Evolutionary conservation across 2,888 invertebrate species (phyloP).

Genomic region (Patella ulyssiponensis): DNA sequence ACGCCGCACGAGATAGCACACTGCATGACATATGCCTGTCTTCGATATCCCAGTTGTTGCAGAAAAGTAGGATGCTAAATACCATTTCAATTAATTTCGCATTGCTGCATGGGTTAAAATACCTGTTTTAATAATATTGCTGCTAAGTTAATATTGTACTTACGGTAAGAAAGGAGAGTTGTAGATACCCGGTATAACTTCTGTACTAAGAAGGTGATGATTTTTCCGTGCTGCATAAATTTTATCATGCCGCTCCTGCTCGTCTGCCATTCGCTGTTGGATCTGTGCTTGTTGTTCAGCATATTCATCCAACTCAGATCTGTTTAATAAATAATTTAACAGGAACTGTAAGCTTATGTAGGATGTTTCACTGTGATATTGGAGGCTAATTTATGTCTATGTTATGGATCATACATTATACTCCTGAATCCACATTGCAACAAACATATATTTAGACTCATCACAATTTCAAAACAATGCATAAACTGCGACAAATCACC

Average conservation of each 20-base stretch:
- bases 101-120: no score
- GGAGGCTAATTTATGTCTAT: no score
- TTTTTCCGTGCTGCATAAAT: constrained; percentile 62
- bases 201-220: constrained; percentile 69
- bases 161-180: constrained; percentile 69
- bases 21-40: no score
- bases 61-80: background rate
- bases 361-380: background rate
- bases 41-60: no score
- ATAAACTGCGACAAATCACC: no score
- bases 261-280: constrained; percentile 51
- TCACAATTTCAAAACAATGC: no score
- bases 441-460: no score
- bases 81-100: background rate
- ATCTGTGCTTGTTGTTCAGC: constrained; percentile 64
- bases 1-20: no score
- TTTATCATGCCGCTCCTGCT: constrained; percentile 46
- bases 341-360: background rate
- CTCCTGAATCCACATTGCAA: no score
- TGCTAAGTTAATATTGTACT: constrained; percentile 29
- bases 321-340: constrained; percentile 27
- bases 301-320: constrained; percentile 64
- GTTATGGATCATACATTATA: background rate
- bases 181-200: constrained; percentile 69
- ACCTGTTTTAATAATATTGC: no score